phyloP scores from a whole-genome alignment of 1,140 invertebrate genomes.

The Drosophila subobscura region DNA sequence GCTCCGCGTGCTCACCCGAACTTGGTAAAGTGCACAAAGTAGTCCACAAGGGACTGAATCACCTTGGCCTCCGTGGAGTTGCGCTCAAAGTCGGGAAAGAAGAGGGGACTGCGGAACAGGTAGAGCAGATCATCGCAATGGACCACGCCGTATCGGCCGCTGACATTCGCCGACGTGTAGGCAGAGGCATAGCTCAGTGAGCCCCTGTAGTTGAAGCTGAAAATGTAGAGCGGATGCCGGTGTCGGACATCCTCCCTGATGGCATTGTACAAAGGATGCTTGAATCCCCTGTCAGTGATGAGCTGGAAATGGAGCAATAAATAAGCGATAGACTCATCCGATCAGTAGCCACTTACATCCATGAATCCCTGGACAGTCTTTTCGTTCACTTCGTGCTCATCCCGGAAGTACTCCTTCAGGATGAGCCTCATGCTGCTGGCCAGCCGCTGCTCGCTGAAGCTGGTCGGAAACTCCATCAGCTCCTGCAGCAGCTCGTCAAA shows the following conservation, averaged over 20 bases:
- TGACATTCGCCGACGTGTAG: slow-evolving; percentile 55
- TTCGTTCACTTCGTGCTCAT: slow-evolving; percentile 59
- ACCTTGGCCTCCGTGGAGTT: slow-evolving; percentile 63
- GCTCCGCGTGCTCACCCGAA: slow-evolving; percentile 41
- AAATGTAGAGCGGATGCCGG: slow-evolving; percentile 53
- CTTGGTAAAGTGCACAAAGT: slow-evolving; percentile 76
- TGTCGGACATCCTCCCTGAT: slow-evolving; percentile 49
- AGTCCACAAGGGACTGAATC: slow-evolving; percentile 50
- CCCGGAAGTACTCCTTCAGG: slow-evolving; percentile 66
- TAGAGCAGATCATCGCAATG: slow-evolving; percentile 83
- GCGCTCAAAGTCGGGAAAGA: slow-evolving; percentile 68
- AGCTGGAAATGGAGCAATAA: slow-evolving; percentile 41
- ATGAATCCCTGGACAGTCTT: slow-evolving; percentile 66
- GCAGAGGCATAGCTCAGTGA: slow-evolving; percentile 59
- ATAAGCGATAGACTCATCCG: background rate
- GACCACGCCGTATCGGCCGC: slow-evolving; percentile 65
- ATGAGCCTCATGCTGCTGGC: slow-evolving; percentile 42
- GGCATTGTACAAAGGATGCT: slow-evolving; percentile 67
- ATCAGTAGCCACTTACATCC: slow-evolving; percentile 71
- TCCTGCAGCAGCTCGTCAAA: slow-evolving; percentile 68
- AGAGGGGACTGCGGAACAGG: slow-evolving; percentile 66
- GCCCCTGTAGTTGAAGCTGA: slow-evolving; percentile 71
- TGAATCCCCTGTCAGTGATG: slow-evolving; percentile 73
- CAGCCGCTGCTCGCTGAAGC: slow-evolving; percentile 12
- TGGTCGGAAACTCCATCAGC: slow-evolving; percentile 68